Conservation (phyloP, 2,797 vertebrate genomes). For the Dendrocincla fuliginosa region DNA sequence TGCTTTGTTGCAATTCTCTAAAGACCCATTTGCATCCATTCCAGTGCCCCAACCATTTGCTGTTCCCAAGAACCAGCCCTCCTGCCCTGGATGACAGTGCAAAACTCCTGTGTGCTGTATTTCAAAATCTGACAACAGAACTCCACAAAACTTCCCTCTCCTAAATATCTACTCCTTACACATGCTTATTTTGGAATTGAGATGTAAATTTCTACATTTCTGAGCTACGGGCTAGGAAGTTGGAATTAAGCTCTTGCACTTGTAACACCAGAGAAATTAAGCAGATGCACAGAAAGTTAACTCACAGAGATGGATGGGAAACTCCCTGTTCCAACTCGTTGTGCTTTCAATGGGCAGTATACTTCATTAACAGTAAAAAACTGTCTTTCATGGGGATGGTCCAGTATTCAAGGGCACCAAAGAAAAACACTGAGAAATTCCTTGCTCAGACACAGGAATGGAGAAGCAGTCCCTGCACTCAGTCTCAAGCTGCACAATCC, state of each 20-base stretch:
- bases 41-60: neutral
- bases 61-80: neutral
- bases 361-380: neutral
- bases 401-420: neutral
- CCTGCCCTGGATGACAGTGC: neutral
- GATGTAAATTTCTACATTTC: neutral
- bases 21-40: neutral
- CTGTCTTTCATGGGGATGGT: neutral
- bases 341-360: rapidly evolving
- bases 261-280: neutral
- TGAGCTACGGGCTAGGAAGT: neutral
- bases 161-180: neutral
- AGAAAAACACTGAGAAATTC: neutral
- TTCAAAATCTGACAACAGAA: neutral
- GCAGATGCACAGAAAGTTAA: neutral
- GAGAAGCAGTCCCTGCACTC: neutral
- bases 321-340: neutral
- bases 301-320: neutral
- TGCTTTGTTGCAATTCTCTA: neutral
- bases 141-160: neutral
- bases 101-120: neutral
- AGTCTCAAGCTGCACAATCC: neutral
- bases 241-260: neutral
- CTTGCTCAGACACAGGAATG: neutral
- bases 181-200: neutral